Conservation (phyloP, 1,140 invertebrate genomes). For the Liolophura sinensis region DNA sequence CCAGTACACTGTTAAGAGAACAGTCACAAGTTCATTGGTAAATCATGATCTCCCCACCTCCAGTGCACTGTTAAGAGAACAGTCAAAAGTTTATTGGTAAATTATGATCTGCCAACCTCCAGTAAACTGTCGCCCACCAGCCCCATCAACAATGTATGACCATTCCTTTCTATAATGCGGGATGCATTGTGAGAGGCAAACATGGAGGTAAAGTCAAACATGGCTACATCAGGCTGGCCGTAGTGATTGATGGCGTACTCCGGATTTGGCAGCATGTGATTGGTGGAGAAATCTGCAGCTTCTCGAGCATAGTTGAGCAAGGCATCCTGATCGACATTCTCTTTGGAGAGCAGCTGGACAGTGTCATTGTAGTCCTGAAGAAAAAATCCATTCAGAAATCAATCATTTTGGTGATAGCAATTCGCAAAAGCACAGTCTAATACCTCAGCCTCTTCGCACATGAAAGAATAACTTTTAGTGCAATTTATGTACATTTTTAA, state of each 20-base stretch:
- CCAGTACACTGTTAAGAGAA: slow-evolving; percentile 77
- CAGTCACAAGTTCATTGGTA: no score
- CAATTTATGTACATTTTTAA: no score
- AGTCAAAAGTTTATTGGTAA: no score
- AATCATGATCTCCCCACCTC: slow-evolving; percentile 66
- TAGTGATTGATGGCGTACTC: slow-evolving; percentile 99
- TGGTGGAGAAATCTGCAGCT: slow-evolving; percentile 94
- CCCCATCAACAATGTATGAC: slow-evolving; percentile 80
- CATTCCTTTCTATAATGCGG: slow-evolving; percentile 76
- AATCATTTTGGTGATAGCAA: no score
- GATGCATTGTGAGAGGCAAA: slow-evolving; percentile 94
- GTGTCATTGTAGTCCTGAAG: slow-evolving; percentile 87
- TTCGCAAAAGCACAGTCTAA: no score
- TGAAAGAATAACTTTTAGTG: no score
- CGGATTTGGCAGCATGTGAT: slow-evolving; percentile 83
- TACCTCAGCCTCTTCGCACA: no score
- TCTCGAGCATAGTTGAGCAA: slow-evolving; percentile 83
- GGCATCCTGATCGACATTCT: slow-evolving; percentile 90
- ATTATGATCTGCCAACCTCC: slow-evolving; percentile 66
- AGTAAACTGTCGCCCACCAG: slow-evolving; percentile 95
- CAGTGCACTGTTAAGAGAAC: no score
- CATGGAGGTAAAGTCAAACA: slow-evolving; percentile 99
- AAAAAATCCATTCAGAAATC: slow-evolving; percentile 2
- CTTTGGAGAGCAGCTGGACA: slow-evolving; percentile 77
- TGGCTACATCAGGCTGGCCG: slow-evolving; percentile 96